Conservation (phyloP, 2,888 invertebrate genomes). For the Linnaemya tessellans region DNA sequence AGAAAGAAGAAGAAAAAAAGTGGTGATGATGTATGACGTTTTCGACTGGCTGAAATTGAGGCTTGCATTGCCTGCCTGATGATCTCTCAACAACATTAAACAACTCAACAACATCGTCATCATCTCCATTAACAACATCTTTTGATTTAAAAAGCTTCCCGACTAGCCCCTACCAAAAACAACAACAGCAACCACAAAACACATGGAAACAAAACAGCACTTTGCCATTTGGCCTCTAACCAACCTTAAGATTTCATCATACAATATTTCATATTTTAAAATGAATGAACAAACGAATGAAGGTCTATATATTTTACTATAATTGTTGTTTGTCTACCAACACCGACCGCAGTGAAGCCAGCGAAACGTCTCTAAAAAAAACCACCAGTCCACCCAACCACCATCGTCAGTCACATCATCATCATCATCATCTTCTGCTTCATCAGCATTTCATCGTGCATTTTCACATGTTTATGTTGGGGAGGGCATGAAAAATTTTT, state of each 20-base stretch:
- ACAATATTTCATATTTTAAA: conserved; percentile 53
- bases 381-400: not conserved
- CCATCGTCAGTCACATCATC: not conserved
- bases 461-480: conserved; percentile 35
- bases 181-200: not conserved
- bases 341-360: conserved; percentile 21
- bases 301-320: conserved; percentile 38
- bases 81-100: conserved; percentile 46
- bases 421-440: conserved; percentile 24
- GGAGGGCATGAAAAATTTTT: not conserved
- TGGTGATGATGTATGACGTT: conserved; percentile 55
- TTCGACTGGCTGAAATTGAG: conserved; percentile 15
- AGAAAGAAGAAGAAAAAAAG: not conserved
- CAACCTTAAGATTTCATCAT: conserved; percentile 71
- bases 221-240: conserved; percentile 71
- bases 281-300: conserved; percentile 55
- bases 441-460: conserved; percentile 12
- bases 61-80: conserved; percentile 13
- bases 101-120: conserved; percentile 60
- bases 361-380: not conserved
- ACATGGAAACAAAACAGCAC: conserved; percentile 51
- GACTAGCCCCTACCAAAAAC: conserved; percentile 18
- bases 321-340: conserved; percentile 44
- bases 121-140: conserved; percentile 66
- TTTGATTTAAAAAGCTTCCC: conserved; percentile 30